These are phyloP conservation scores for Zosterops pallidus DNA, from an alignment of 2,113 vertebrate genomes.

Conservation along the genomic window DNA sequence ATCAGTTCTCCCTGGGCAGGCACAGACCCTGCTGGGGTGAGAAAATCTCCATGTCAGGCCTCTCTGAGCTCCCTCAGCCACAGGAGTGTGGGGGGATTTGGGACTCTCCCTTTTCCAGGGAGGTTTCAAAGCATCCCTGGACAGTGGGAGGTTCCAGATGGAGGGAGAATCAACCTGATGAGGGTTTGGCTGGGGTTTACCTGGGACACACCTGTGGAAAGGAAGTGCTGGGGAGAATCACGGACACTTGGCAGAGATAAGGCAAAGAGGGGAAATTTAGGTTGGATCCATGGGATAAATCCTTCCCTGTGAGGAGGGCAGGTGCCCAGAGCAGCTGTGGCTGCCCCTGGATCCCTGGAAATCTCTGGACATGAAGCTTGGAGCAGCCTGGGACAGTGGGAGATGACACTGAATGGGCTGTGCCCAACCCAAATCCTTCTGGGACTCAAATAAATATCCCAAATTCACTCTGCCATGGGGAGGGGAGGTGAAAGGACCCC, in stretches of 20 bases:
- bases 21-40: not conserved
- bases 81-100: not conserved
- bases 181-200: not conserved
- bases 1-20: not conserved
- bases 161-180: accelerated
- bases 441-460: not conserved
- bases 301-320: accelerated
- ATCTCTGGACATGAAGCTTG: too few species aligned
- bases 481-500: not conserved
- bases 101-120: not conserved
- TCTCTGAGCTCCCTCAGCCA: not conserved
- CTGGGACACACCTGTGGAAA: not conserved
- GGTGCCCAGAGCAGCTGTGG: not conserved
- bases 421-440: not conserved
- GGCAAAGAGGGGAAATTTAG: not conserved
- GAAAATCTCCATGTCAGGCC: not conserved
- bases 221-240: not conserved
- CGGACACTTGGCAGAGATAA: not conserved
- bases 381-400: too few species aligned
- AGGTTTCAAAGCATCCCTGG: not conserved
- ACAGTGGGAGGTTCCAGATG: not conserved
- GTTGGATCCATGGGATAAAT: not conserved
- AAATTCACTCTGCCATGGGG: not conserved
- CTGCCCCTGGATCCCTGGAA: too few species aligned
- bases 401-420: not conserved